Evolutionary conservation across 2,797 vertebrate species (phyloP).

Genomic region (Perodicticus potto): DNA sequence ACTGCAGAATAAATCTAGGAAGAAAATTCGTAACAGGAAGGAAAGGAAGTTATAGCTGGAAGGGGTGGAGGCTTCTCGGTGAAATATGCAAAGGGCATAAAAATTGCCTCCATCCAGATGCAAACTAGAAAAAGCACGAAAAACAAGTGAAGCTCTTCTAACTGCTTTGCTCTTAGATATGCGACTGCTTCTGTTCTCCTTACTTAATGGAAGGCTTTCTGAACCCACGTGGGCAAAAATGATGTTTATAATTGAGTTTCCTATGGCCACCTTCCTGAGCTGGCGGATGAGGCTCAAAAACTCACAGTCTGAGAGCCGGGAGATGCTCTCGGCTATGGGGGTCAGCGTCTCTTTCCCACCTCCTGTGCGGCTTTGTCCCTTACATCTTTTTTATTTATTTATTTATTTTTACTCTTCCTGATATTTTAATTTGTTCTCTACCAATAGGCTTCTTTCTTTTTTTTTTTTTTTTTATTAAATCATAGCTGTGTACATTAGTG

Average conservation of each 20-base stretch:
- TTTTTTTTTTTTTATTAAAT: too few relatives aligned
- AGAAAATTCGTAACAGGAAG: slow-evolving; percentile 74
- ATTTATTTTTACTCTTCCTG: too few relatives aligned
- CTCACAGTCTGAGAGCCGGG: slow-evolving; percentile 57
- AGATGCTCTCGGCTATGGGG: slow-evolving; percentile 1
- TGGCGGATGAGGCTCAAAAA: slow-evolving; percentile 61
- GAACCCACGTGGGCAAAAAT: not conserved
- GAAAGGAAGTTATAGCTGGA: slow-evolving; percentile 59
- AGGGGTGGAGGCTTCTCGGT: slow-evolving; percentile 46
- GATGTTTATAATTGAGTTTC: not conserved
- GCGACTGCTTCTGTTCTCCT: not conserved
- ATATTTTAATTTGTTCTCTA: too few relatives aligned
- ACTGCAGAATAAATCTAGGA: slow-evolving; percentile 78
- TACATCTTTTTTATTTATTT: slow-evolving; percentile 67
- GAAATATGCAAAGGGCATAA: slow-evolving; percentile 60
- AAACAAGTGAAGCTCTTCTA: not conserved
- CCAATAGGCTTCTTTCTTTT: too few relatives aligned
- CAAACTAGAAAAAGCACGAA: not conserved
- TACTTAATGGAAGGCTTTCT: not conserved
- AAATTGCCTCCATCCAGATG: not conserved
- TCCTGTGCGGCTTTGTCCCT: slow-evolving; percentile 52
- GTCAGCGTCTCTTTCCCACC: not conserved
- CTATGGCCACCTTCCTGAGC: not conserved
- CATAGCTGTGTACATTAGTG: too few relatives aligned
- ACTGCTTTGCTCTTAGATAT: not conserved